phyloP scores from a whole-genome alignment of 2,113 vertebrate genomes.

The Rhinolophus sinicus region DNA sequence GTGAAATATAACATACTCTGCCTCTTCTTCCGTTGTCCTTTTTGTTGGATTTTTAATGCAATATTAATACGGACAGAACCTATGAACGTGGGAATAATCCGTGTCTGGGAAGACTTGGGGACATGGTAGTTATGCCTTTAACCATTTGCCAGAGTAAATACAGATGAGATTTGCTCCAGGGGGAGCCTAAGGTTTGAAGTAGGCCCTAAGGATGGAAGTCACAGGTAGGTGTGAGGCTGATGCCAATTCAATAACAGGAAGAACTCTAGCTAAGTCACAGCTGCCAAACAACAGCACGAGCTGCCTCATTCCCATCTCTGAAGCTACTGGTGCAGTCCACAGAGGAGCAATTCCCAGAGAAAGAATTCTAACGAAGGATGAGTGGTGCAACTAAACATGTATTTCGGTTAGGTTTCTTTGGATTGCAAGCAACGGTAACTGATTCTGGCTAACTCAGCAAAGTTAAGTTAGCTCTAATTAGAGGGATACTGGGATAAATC shows the following conservation, averaged over 20 bases:
- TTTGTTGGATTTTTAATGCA: neutral
- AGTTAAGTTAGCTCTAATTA: no score
- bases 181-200: neutral
- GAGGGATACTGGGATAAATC: neutral
- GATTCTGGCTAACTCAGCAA: neutral
- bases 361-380: slow-evolving; percentile 8
- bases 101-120: neutral
- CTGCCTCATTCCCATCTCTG: neutral
- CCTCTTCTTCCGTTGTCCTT: neutral
- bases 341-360: neutral
- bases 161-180: neutral
- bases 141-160: neutral
- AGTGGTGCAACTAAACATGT: neutral
- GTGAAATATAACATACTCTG: neutral
- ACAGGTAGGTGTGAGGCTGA: neutral
- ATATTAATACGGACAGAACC: neutral
- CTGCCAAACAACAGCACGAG: neutral
- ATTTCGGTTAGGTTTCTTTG: slow-evolving; percentile 17
- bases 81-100: neutral
- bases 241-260: neutral
- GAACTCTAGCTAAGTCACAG: neutral
- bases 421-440: neutral
- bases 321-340: neutral
- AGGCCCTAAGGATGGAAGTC: neutral
- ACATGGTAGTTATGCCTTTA: neutral